Base-by-base conservation (phyloP, 2,113 vertebrate genomes). In the Microtus ochrogaster region DNA sequence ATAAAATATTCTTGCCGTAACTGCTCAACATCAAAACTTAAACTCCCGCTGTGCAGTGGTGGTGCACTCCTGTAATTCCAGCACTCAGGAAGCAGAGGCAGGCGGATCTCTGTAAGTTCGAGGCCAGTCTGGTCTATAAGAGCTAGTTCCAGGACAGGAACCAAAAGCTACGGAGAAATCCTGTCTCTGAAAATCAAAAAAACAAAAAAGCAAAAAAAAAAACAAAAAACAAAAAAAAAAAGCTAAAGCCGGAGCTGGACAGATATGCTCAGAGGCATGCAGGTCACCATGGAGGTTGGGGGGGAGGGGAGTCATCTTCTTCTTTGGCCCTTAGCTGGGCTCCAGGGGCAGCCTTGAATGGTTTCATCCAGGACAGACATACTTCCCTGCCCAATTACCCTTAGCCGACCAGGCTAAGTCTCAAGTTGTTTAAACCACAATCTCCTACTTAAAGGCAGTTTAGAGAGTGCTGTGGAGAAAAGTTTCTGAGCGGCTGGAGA, bases 231-330 rank as follows among this genome's bases (percentile, higher is more conserved):
- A 26, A 63, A 65, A 65, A 11, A 9, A 65, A 65, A 65, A 65
- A 21, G 58, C 58, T 0, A 65, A 65, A 65, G 26, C 24, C 47
- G 1, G 24, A 6, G 26, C 74, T 77, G 73, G 5, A 28, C 7
- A 30, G 41, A 1, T 1, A 0, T 7, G 22, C 19, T 14, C 41
- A 16, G 74, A 72, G 36, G 13, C 41, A 16, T 2, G 7, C 41
- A 14, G 24, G 39, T 44, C 11, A 76, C 26, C 63, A 11, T 0
- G 14, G 74, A 7, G 58, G 0, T 2, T 19, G 19, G 4, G 2
- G 58, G 58, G 58, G 58, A 7, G 58, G 58, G 19, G 26, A 1
- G 2, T 47, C 11, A 0, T 47, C 11, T 6, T 44, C 44, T 77
- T 47, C 41, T 44, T 76, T 26, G 41, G 5, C 2, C 44, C 26